Evolutionary conservation across 2,113 vertebrate genomes (phyloP), one percentile per base, ranked within the genome.

Genomic region (Limanda limanda): DNA sequence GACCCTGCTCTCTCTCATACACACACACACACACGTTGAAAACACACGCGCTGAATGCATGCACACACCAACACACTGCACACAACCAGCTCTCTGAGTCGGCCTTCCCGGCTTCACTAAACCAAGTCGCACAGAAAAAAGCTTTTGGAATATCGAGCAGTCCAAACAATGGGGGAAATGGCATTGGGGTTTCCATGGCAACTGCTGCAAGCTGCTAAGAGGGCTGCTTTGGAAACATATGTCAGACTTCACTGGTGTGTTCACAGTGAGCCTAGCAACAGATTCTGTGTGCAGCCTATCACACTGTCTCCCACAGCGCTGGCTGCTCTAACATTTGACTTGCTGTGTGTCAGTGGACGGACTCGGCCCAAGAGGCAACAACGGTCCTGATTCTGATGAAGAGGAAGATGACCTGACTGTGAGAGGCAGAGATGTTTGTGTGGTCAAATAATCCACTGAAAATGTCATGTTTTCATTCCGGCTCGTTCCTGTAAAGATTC

Each of bases 101-200:
- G 5, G 20, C 80, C 73, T 80, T 55, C 1, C 42, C 71, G 66
- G 71, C 66, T 91, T 80, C 74, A 74, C 80, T 82, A 79, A 78
- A 80, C 68, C 52, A 76, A 72, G 82, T 77, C 61, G 77, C 82
- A 51, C 15, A 20, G 18, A 51, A 76, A 83, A 83, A 86, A 67
- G 85, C 90, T 85, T 87, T 89, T 57, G 75, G 81, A 76, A 90
- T 90, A 93, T 91, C 63, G 85, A 90, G 84, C 69, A 51, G 71
- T 86, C 73, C 84, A 89, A 91, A 94, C 93, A 94, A 93, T 90
- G 82, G 88, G 88, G 77, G 76, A 87, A 90, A 91, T 88, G 88
- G 92, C 92, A 92, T 92, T 90, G 90, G 73, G 82, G 93, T 94
- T 93, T 92, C 92, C 92, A 94, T 94, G 92, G 93, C 87, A 91